A percentile compares a stretch with the other conserved stretches of the same genome.
phyloP scores from a whole-genome alignment of 2,113 vertebrate genomes.

The Antechinus flavipes region DNA sequence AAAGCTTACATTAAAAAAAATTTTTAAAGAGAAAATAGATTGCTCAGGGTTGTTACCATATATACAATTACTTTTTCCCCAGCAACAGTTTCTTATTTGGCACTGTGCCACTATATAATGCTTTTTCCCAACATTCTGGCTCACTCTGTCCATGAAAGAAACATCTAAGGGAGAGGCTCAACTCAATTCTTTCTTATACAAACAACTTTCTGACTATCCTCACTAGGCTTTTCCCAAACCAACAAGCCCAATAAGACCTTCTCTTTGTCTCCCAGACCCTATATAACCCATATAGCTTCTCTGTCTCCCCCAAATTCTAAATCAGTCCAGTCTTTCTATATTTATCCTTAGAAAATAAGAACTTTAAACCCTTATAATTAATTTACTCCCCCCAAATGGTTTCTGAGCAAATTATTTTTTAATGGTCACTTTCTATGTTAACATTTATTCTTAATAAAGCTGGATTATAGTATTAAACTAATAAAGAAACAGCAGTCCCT shows the following conservation, averaged over 20 bases:
- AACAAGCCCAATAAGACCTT: not conserved
- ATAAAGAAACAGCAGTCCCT: fast-evolving
- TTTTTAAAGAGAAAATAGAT: not conserved
- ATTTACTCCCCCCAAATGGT: conserved; percentile 12
- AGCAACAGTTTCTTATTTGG: not conserved
- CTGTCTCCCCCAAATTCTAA: not conserved
- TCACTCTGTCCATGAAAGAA: not conserved
- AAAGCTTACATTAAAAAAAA: not conserved
- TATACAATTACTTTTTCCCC: not conserved
- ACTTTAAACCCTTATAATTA: conserved; percentile 50
- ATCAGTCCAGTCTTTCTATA: not conserved
- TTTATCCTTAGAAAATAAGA: conserved; percentile 43
- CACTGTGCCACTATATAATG: not conserved
- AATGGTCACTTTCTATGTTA: conserved; percentile 66
- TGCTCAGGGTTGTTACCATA: not conserved
- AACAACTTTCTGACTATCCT: not conserved
- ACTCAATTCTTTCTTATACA: not conserved
- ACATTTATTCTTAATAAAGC: conserved; percentile 56
- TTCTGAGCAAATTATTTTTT: conserved; percentile 64
- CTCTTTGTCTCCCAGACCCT: not conserved
- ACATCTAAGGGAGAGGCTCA: not conserved
- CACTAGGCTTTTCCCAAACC: not conserved
- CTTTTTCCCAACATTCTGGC: not conserved
- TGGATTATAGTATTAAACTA: not conserved
- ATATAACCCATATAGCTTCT: not conserved